Evolutionary conservation across 1,140 invertebrate species (phyloP).

Genomic region (Drosophila mojavensis): DNA sequence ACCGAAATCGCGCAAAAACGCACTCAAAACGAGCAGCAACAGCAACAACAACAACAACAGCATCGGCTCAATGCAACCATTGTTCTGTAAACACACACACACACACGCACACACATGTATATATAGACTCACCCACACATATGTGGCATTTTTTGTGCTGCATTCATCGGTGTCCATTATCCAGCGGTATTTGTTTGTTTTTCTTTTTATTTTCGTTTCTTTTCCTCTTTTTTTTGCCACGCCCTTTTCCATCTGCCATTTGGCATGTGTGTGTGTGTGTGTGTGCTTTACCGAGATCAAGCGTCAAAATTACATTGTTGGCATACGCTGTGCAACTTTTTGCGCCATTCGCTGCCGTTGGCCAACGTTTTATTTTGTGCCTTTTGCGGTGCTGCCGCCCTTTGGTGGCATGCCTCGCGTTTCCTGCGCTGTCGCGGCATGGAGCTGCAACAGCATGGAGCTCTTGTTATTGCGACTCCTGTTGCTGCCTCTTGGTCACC

Average conservation of each 20-base stretch:
- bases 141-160: constrained; percentile 7
- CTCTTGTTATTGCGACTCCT: constrained; percentile 63
- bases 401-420: constrained; percentile 29
- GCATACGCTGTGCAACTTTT: constrained; percentile 68
- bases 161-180: constrained; percentile 28
- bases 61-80: constrained; percentile 42
- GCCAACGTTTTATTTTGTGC: constrained; percentile 47
- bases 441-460: background rate
- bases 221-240: constrained; percentile 36
- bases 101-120: constrained; percentile 12
- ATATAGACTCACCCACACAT: constrained; percentile 16
- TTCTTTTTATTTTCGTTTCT: constrained; percentile 24
- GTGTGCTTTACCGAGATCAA: constrained; percentile 65
- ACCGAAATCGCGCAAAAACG: constrained; percentile 53
- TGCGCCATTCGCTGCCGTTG: constrained; percentile 36
- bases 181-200: constrained; percentile 35
- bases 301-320: constrained; percentile 82
- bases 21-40: constrained; percentile 45
- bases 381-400: constrained; percentile 27
- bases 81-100: constrained; percentile 46
- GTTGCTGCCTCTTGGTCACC: constrained; percentile 59
- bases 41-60: constrained; percentile 7
- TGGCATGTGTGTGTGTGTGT: constrained; percentile 23
- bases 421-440: constrained; percentile 8
- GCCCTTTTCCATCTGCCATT: constrained; percentile 33